Conservation (phyloP, 2,888 invertebrate genomes). For the Artemia sinica region DNA sequence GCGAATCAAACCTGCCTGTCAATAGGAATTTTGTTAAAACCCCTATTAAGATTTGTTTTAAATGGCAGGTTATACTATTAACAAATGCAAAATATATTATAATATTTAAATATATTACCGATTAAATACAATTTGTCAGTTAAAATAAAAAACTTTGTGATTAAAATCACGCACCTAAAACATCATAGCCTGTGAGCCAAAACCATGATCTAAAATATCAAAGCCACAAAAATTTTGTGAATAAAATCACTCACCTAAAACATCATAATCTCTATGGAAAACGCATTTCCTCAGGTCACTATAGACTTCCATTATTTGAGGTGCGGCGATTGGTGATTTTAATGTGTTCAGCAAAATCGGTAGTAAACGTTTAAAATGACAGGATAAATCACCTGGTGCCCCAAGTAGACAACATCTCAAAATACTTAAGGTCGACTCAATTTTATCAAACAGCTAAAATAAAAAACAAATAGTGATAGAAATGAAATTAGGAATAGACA, state of each 20-base stretch:
- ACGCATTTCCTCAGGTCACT: slow-evolving; percentile 42
- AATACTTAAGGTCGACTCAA: neutral
- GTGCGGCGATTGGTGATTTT: slow-evolving; percentile 59
- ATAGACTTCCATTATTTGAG: slow-evolving; percentile 43
- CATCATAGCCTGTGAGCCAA: too few relatives aligned
- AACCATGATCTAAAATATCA: neutral
- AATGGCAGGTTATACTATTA: too few relatives aligned
- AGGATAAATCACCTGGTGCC: slow-evolving; percentile 37
- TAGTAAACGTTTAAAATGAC: slow-evolving; percentile 41
- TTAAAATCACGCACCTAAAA: too few relatives aligned
- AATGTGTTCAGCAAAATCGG: slow-evolving; percentile 44
- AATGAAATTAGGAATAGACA: slow-evolving; percentile 17
- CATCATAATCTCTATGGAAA: slow-evolving; percentile 31
- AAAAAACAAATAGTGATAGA: slow-evolving; percentile 10
- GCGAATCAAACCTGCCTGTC: too few relatives aligned
- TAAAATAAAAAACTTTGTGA: too few relatives aligned
- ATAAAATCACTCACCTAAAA: slow-evolving; percentile 27
- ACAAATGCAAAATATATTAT: too few relatives aligned
- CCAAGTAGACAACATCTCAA: slow-evolving; percentile 33
- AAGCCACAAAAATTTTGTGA: neutral
- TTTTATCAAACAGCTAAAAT: neutral
- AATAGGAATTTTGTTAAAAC: too few relatives aligned
- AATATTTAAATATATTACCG: too few relatives aligned
- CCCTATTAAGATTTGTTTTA: too few relatives aligned
- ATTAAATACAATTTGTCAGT: too few relatives aligned